Base-by-base conservation (phyloP, 2,113 vertebrate genomes). In the Petroica traversi region DNA sequence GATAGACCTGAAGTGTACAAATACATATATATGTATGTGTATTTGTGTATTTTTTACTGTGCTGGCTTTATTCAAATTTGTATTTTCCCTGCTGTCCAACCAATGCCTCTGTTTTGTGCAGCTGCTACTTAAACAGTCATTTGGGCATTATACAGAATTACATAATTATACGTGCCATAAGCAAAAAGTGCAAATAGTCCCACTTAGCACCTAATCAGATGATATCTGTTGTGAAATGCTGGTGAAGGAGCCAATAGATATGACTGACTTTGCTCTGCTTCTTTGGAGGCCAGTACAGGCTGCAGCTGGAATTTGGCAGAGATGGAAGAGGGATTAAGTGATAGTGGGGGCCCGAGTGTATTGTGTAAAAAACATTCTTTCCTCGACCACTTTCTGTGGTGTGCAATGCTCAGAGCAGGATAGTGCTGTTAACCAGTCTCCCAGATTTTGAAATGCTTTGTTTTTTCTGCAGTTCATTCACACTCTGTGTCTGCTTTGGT, bases 131-230 rank as follows among this genome's bases (percentile, higher is more conserved):
- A 84, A 82, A 59, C 63, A 80, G 75, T 88, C 88, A 80, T 94
- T 95, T 95, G 89, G 85, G 88, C 92, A 93, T 95, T 93, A 71
- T 11, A 29, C 34, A 66, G 88, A 94, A 94, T 96, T 94, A 95
- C 82, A 88, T 93, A 97, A 95, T 95, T 95, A 96, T 58, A 96
- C 73, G 72, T 96, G 79, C 82, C 63, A 86, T 88, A 94, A 96
- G 94, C 95, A 93, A 92, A 92, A 94, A 97, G 96, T 96, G 96
- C 95, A 95, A 95, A 95, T 93, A 96, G 91, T 92, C 91, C 91
- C 72, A 92, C 94, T 97, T 96, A 97, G 87, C 96, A 97, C 96
- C 94, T 97, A 94, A 97, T 97, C 95, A 94, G 91, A 40, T 33
- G 66, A 22, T 92, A 85, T 86, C 91, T 92, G 91, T 95, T 97